These are phyloP conservation scores for Nanger granti DNA, from an alignment of 2,113 vertebrate species.

Conservation along the genomic window DNA sequence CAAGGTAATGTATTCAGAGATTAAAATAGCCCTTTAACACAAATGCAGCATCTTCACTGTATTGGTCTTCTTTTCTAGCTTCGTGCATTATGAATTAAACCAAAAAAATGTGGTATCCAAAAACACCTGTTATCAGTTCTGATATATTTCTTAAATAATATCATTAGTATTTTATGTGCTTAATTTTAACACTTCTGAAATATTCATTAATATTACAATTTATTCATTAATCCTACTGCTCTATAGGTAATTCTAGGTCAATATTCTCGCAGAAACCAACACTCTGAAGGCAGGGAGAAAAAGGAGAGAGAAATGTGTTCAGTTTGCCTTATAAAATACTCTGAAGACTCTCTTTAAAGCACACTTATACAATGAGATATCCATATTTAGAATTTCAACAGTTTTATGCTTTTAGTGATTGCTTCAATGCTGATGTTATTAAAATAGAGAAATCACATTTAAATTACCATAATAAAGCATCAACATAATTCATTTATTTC, in stretches of 20 bases:
- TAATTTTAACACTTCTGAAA: conserved; percentile 8
- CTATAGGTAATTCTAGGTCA: neutral
- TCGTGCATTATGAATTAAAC: neutral
- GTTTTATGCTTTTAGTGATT: conserved; percentile 23
- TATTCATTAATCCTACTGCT: conserved; percentile 13
- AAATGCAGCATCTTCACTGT: neutral
- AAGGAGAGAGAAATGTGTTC: neutral
- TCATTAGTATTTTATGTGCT: neutral
- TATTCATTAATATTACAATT: neutral
- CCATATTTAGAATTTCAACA: conserved; percentile 32
- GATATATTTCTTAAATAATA: neutral
- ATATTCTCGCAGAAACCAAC: neutral
- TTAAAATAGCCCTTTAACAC: neutral
- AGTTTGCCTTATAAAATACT: neutral
- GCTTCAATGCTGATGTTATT: neutral
- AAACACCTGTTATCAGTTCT: neutral
- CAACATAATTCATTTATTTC: neutral
- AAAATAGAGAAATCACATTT: conserved; percentile 33
- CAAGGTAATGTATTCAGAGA: neutral
- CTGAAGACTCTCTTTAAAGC: neutral
- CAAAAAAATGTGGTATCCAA: neutral
- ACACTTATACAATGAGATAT: neutral
- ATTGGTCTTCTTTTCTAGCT: neutral
- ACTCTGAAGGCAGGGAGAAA: neutral
- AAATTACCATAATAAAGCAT: neutral